Percentiles rank a stretch among this genome's conserved stretches.
phyloP scores from a whole-genome alignment of 2,888 invertebrate genomes.

The Blera fallax region DNA sequence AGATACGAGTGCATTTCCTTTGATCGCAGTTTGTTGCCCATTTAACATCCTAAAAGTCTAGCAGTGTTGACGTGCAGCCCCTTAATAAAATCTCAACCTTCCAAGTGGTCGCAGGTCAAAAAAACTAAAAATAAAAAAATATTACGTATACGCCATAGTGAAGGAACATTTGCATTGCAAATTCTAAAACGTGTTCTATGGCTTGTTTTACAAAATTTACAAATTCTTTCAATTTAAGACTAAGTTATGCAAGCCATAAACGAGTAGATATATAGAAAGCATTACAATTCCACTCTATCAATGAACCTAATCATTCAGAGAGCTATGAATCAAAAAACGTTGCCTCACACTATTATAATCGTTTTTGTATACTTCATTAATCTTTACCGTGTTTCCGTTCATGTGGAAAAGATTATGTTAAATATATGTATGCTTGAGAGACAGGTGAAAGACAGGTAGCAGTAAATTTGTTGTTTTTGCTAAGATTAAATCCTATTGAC shows the following conservation, averaged over 20 bases:
- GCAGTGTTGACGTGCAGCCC: neutral
- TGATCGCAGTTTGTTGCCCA: neutral
- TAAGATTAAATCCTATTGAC: neutral
- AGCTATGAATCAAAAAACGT: neutral
- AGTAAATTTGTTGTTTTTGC: neutral
- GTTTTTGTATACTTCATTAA: neutral
- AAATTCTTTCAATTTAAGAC: neutral
- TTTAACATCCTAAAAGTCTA: neutral
- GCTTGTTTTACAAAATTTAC: neutral
- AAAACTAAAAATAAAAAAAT: neutral
- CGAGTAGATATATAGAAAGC: neutral
- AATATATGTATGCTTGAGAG: neutral
- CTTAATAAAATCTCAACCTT: neutral
- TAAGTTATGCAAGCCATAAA: neutral
- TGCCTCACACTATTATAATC: neutral
- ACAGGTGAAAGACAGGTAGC: neutral
- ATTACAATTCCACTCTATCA: neutral
- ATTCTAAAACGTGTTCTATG: neutral
- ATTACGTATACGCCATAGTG: constrained; percentile 20
- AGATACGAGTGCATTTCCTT: too few relatives aligned
- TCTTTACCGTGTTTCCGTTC: neutral
- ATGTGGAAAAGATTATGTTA: neutral
- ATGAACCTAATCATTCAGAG: neutral
- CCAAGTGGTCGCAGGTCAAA: neutral
- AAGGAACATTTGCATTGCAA: neutral